Evolutionary conservation across 2,888 invertebrate genomes (phyloP).

Genomic region (Leptura quadrifasciata): DNA sequence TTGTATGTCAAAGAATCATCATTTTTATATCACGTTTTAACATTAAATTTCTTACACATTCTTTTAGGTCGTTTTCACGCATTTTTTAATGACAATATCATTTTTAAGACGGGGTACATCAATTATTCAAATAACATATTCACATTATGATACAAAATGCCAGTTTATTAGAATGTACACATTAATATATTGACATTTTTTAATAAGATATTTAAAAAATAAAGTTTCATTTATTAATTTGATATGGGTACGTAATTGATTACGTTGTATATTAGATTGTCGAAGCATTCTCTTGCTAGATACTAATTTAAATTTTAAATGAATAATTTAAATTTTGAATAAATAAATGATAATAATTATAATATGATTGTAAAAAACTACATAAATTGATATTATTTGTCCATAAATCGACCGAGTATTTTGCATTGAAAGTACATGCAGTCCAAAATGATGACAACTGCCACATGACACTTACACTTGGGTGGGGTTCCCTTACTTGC

Average conservation of each 20-base stretch:
- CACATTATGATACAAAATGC: constrained; percentile 39
- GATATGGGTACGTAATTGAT: constrained; percentile 51
- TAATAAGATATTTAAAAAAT: constrained; percentile 29
- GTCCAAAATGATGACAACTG: too few species aligned
- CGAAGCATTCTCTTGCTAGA: constrained; percentile 27
- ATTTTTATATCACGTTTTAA: constrained; percentile 17
- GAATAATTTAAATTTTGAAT: too few species aligned
- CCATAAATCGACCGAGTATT: too few species aligned
- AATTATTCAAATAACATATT: constrained; percentile 29
- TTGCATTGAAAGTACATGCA: too few species aligned
- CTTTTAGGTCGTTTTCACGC: constrained; percentile 24
- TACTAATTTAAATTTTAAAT: background rate
- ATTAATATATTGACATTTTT: constrained; percentile 20
- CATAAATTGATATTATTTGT: too few species aligned
- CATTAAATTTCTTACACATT: constrained; percentile 25
- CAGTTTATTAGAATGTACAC: constrained; percentile 30
- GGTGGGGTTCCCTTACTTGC: too few species aligned
- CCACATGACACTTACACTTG: too few species aligned
- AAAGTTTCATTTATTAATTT: constrained; percentile 34
- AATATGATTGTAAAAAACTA: too few species aligned
- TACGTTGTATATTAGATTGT: constrained; percentile 52
- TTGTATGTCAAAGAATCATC: constrained; percentile 37
- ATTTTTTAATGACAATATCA: constrained; percentile 24
- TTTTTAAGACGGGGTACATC: constrained; percentile 29
- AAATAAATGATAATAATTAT: too few species aligned